phyloP scores from a whole-genome alignment of 1,140 invertebrate species.

The Drosophila novamexicana region DNA sequence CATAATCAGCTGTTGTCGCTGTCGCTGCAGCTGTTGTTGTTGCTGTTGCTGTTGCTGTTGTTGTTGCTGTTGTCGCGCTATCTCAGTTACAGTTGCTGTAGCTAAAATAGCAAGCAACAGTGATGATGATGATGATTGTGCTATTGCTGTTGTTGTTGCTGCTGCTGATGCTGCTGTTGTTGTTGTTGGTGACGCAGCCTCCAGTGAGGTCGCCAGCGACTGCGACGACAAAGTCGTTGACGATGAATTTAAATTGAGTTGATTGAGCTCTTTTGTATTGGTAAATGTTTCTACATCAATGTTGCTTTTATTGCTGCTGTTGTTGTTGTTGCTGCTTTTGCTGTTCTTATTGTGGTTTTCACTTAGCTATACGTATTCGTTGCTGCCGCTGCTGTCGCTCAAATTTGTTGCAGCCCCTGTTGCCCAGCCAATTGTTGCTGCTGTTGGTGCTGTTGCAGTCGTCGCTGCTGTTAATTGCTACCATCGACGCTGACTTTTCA shows the following conservation, averaged over 20 bases:
- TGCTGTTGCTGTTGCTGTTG: constrained; percentile 15
- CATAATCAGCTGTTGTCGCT: constrained; percentile 46
- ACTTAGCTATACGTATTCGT: constrained; percentile 62
- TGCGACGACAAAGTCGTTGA: constrained; percentile 48
- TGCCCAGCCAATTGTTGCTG: constrained; percentile 25
- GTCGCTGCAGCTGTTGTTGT: constrained; percentile 32
- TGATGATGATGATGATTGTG: constrained; percentile 21
- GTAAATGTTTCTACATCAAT: constrained; percentile 78
- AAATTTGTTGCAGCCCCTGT: constrained; percentile 58
- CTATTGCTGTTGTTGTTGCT: constrained; percentile 17
- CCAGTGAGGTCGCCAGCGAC: constrained; percentile 55
- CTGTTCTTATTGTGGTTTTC: constrained; percentile 57
- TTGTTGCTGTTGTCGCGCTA: constrained; percentile 33
- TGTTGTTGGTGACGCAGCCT: constrained; percentile 39
- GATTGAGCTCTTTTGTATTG: constrained; percentile 80
- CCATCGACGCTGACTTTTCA: constrained; percentile 55
- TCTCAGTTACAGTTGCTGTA: constrained; percentile 31
- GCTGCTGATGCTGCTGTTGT: constrained; percentile 14
- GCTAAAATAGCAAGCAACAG: constrained; percentile 13
- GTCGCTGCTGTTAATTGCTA: constrained; percentile 63
- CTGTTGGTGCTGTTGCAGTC: background rate
- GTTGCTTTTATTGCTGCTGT: constrained; percentile 18
- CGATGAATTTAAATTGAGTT: constrained; percentile 83
- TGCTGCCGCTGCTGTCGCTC: constrained; percentile 58
- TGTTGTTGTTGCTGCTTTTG: constrained; percentile 38